Percentiles rank a stretch among this genome's conserved stretches.
Conservation (phyloP, 2,888 invertebrate species). For the Rutpela maculata region DNA sequence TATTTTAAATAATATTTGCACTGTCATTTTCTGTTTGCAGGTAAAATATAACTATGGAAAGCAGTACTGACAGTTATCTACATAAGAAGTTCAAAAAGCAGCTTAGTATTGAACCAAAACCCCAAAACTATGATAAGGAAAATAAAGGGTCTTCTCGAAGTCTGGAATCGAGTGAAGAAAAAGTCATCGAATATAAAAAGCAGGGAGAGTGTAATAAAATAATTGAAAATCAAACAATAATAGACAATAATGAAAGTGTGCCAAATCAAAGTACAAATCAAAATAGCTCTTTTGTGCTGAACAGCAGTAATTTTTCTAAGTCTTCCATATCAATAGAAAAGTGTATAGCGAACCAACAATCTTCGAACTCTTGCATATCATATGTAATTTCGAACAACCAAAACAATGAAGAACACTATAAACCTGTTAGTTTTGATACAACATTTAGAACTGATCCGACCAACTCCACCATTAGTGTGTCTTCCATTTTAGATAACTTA, state of each 20-base stretch:
- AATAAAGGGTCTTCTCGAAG: slow-evolving; percentile 62
- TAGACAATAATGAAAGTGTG: slow-evolving; percentile 65
- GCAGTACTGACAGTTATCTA: slow-evolving; percentile 80
- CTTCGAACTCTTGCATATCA: slow-evolving; percentile 71
- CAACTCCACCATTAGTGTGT: slow-evolving; percentile 61
- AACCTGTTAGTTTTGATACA: slow-evolving; percentile 69
- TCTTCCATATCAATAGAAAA: slow-evolving; percentile 72
- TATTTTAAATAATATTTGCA: slow-evolving; percentile 4
- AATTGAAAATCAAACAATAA: slow-evolving; percentile 44
- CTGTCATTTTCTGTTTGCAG: slow-evolving; percentile 47
- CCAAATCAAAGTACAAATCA: slow-evolving; percentile 72
- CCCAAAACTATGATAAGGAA: slow-evolving; percentile 63
- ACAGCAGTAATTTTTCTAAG: slow-evolving; percentile 63
- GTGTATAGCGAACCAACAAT: slow-evolving; percentile 63
- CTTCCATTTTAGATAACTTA: slow-evolving; percentile 70
- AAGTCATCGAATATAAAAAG: slow-evolving; percentile 56
- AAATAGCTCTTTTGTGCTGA: slow-evolving; percentile 53
- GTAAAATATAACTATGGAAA: slow-evolving; percentile 68
- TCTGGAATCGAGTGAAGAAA: slow-evolving; percentile 67
- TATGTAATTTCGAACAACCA: slow-evolving; percentile 66
- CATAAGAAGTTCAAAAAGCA: slow-evolving; percentile 96
- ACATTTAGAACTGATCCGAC: slow-evolving; percentile 64
- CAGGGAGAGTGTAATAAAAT: slow-evolving; percentile 52
- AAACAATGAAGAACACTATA: slow-evolving; percentile 55
- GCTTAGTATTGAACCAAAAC: slow-evolving; percentile 76